Evolutionary conservation across 2,113 vertebrate species (phyloP), one percentile per base, ranked within the genome.

Genomic region (Passerina amoena): DNA sequence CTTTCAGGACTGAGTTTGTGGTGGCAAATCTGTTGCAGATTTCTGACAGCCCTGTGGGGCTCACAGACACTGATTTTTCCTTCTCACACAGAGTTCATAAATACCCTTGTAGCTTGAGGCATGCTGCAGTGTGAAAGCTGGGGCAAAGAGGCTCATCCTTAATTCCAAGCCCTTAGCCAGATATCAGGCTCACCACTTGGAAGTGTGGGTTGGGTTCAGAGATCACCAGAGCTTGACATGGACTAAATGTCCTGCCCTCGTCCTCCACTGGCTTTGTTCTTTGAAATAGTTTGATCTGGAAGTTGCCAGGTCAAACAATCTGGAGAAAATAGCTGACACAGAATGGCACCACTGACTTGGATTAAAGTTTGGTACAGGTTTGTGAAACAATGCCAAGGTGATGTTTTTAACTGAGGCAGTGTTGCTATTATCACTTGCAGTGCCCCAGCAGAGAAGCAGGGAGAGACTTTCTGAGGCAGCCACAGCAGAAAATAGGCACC

Each of bases 201-300:
- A n/a, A 71, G 13, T 1, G 0, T 6, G 4, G 7, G 2, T 14
- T 6, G 13, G 3, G 4, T 33, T 81, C 11, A 27, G 51, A 70
- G 16, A 20, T 59, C 50, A 83, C 59, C 54, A 35, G 33, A 72
- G 14, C 14, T 22, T 68, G 24, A 70, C 25, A 8, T 24, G 38
- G 48, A 33, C 7, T 45, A 53, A 80, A 72, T 8, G 59, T n/a
- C 4, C 20, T 18, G 9, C 16, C 9, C 5, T n/a, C 3, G 13
- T 17, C 5, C 10, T 12, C 11, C 27, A n/a, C 14, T 5, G 12
- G 24, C 45, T 88, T 91, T 92, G 30, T 25, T 86, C 50, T 93
- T 88, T 51, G 23, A 66, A 88, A 33, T 19, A 50, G 28, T 31
- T 82, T 30, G 37, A 59, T 37, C 6, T 66, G 57, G 53, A n/a